phyloP scores from a whole-genome alignment of 2,113 vertebrate species.

The Erythrolamprus reginae region DNA sequence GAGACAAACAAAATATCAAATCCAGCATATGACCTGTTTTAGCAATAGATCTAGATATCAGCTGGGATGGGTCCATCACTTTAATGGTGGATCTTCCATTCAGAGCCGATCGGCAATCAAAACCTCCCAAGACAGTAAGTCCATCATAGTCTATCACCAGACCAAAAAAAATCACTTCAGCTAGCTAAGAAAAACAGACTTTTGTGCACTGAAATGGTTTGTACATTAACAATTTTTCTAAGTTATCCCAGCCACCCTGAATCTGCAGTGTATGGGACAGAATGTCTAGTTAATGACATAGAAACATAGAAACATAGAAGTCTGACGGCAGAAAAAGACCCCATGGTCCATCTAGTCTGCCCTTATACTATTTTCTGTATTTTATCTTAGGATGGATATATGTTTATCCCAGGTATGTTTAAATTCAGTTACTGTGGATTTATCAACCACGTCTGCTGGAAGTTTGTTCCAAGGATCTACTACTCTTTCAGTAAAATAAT shows the following conservation, averaged over 20 bases:
- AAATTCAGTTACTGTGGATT: no score
- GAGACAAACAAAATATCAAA: not conserved
- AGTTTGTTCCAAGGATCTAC: no score
- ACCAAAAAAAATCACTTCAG: not conserved
- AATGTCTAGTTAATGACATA: not conserved
- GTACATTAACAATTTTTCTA: not conserved
- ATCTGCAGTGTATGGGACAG: not conserved
- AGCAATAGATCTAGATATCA: not conserved
- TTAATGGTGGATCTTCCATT: not conserved
- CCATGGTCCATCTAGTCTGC: no score
- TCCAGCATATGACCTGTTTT: not conserved
- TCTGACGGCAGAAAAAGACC: no score
- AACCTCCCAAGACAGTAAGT: not conserved
- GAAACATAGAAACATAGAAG: no score
- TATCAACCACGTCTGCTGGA: no score
- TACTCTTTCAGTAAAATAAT: no score
- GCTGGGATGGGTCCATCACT: not conserved
- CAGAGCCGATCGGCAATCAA: not conserved
- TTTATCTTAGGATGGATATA: no score
- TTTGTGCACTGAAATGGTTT: not conserved
- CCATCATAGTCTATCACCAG: not conserved
- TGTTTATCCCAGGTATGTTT: no score
- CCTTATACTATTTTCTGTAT: no score
- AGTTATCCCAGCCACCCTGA: not conserved
- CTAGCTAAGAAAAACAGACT: not conserved